Conservation (phyloP, 2,888 invertebrate species). For the Mimas tiliae region DNA sequence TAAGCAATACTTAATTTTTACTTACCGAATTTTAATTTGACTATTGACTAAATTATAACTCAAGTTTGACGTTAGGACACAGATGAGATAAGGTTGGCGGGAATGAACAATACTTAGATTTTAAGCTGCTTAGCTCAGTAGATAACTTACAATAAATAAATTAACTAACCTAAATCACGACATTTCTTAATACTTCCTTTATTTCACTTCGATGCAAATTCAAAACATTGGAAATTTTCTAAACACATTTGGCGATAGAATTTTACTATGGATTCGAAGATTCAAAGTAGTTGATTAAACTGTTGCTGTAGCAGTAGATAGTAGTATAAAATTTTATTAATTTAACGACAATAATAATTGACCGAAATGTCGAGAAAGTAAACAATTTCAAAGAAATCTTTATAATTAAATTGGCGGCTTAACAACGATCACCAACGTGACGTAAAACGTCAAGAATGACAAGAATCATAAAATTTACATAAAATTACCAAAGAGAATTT, state of each 20-base stretch:
- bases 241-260: background rate
- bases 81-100: background rate
- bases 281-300: background rate
- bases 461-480: too few relatives aligned
- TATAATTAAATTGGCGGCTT: constrained; percentile 61
- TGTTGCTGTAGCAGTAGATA: too few relatives aligned
- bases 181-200: background rate
- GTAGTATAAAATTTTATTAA: background rate
- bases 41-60: too few relatives aligned
- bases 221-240: background rate
- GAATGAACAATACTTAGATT: background rate
- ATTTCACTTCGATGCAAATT: background rate
- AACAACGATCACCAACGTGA: constrained; percentile 33
- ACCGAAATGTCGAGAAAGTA: background rate
- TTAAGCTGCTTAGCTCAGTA: too few relatives aligned
- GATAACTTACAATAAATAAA: background rate
- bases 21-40: background rate
- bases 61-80: background rate
- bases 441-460: constrained; percentile 14
- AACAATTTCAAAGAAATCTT: constrained; percentile 23
- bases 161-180: constrained; percentile 12
- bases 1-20: background rate
- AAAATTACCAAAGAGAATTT: too few relatives aligned
- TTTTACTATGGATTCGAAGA: background rate
- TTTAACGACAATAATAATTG: background rate